Base-by-base conservation (phyloP, 2,888 invertebrate species). In the Plebejus anna region DNA sequence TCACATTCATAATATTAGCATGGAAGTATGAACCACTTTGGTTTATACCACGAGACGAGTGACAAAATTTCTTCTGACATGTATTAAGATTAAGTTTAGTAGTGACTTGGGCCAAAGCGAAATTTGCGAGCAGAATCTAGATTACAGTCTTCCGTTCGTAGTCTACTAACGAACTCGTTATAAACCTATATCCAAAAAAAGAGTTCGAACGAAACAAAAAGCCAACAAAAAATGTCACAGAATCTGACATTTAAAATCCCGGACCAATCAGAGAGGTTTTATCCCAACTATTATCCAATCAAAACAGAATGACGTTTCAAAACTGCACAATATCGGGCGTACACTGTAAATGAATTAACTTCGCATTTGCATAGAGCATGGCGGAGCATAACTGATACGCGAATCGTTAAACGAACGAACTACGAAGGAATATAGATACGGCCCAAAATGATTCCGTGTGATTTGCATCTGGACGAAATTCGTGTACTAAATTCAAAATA, bases 301-400 rank as follows among this genome's bases (percentile, higher is more conserved):
- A 66, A 66, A 66, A 66, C 66, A 66, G 66, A 66, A 66, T 66
- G 66, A 66, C 66, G 66, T 36, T 66, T 66, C 66, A 66, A 66
- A 66, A 66, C 66, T 66, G 66, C 66, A 66, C 66, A 66, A 66
- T 66, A 66, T 66, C 32, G 32, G 66, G 13, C 66, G 66, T 36
- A 66, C 66, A 36, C 32, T 66, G 32, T 66, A 66, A 66, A 66
- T 66, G 66, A 66, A 66, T 66, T 66, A 66, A 36, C 66, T 36
- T 36, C 32, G 32, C 66, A 66, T 66, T 66, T 66, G 66, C 66
- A 66, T 66, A 66, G 66, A 66, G 66, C 66, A 32, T 66, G 66
- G 66, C 66, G 6, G 66, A 22, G 66, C 66, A 66, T 66, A 66
- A 66, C 66, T 66, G 66, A 66, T 66, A 66, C 6, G 66, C 32